Evolutionary conservation across 23 tunicate genomes (phyloP), one percentile per base, ranked within the genome.

Genomic region (Styela clava): DNA sequence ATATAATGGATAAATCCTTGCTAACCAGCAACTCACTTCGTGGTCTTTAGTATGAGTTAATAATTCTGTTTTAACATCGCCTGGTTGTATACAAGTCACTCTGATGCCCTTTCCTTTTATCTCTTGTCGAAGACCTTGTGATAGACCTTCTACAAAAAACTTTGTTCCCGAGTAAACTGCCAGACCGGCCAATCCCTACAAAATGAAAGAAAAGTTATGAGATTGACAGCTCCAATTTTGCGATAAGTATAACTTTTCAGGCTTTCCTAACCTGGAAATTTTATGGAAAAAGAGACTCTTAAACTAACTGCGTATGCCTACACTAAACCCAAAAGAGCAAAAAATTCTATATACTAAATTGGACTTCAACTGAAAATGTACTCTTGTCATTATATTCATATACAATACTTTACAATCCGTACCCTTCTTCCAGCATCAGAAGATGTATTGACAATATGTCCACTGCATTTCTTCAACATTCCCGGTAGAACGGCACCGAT

Each of bases 101-200:
- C 86, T 87, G 70, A 93, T 83, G 30, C 98, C 98, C n/a, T 93
- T 71, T 23, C 73, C 89, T 16, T 27, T 78, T 16, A 93, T 81
- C 70, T 93, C 98, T 7, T 82, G 89, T 22, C 98, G 86, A 24
- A 93, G 52, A 18, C 89, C 98, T 64, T 93, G 91, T 34, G 98
- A 93, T 20, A 93, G 22, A 30, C 98, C 98, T 68, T 93, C 98
- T 2, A 93, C 98, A 64, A 93, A 93, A 71, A 93, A 93, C 84
- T 93, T 93, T 28, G 98, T 93, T 26, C 98, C 98, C 44, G 98
- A 93, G 63, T 93, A 93, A 25, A 85, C 98, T 35, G 98, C 89
- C 21, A 93, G 74, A 1, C 98, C 98, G 2, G 98, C 68, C 37
- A 87, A 93, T 2, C 98, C 98, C 98, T 93, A 44, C 27, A 84